phyloP scores from a whole-genome alignment of 1,140 invertebrate genomes.

The Lordiphosa stackelbergi region DNA sequence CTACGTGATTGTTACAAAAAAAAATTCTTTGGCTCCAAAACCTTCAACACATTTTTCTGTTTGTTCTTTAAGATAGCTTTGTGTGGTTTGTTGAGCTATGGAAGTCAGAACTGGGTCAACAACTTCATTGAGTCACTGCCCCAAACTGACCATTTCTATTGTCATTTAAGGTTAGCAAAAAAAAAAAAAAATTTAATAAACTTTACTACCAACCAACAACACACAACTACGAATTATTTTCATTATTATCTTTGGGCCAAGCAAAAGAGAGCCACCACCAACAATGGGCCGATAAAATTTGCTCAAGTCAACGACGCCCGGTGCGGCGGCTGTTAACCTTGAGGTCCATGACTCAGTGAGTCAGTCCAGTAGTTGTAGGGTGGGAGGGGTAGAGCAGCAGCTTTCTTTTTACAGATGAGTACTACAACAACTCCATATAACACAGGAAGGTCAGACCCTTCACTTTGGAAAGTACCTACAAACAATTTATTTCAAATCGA shows the following conservation, averaged over 20 bases:
- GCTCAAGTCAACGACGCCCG: constrained; percentile 26
- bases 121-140: constrained; percentile 38
- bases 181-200: constrained; percentile 64
- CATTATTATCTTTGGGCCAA: constrained; percentile 54
- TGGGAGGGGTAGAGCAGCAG: constrained; percentile 23
- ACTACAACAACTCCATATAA: constrained; percentile 42
- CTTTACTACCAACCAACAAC: constrained; percentile 36
- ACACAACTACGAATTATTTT: constrained; percentile 67
- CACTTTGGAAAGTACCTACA: constrained; percentile 66
- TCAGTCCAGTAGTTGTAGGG: constrained; percentile 10
- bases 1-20: too few relatives aligned
- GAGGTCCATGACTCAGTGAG: constrained; percentile 69
- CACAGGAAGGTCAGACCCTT: constrained; percentile 61
- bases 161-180: constrained; percentile 29
- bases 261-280: constrained; percentile 10
- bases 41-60: background rate
- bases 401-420: constrained; percentile 63
- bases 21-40: too few relatives aligned
- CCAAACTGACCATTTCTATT: constrained; percentile 29
- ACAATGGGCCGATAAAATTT: constrained; percentile 47
- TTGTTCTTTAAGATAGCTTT: constrained; percentile 1
- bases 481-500: constrained; percentile 68
- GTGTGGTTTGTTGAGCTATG: background rate
- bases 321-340: constrained; percentile 66
- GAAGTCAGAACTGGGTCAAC: constrained; percentile 46